Conservation (phyloP, 2,113 vertebrate species). For the Equus przewalskii region DNA sequence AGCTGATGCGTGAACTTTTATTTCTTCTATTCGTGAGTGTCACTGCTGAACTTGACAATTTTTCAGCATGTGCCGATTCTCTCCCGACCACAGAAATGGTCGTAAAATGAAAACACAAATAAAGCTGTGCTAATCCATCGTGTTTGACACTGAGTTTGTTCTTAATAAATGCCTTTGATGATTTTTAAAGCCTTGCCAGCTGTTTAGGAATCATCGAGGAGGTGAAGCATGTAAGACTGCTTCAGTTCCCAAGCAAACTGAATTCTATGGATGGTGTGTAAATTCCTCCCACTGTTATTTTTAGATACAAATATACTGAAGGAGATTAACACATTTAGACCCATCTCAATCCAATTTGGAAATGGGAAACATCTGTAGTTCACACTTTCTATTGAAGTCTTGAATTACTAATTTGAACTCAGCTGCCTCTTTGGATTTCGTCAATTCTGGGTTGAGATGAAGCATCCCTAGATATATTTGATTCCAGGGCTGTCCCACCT, state of each 20-base stretch:
- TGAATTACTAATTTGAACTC: background rate
- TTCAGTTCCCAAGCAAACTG: background rate
- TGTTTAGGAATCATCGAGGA: background rate
- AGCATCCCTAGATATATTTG: too few relatives aligned
- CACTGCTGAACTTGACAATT: background rate
- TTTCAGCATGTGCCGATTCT: too few relatives aligned
- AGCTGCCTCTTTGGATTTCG: background rate
- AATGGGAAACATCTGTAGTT: background rate
- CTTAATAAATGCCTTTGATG: background rate
- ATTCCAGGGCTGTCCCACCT: too few relatives aligned
- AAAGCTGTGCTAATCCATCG: background rate
- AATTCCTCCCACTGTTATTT: background rate
- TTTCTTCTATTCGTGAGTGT: fast-evolving
- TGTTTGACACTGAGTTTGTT: background rate
- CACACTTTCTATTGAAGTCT: background rate
- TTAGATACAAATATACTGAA: background rate
- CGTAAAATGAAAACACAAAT: background rate
- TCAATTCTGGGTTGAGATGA: background rate
- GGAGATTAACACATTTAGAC: background rate
- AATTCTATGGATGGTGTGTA: background rate
- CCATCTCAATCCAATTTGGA: background rate
- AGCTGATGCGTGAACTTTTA: fast-evolving
- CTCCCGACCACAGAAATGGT: background rate
- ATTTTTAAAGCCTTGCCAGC: background rate
- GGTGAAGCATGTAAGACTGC: fast-evolving